These are phyloP conservation scores for Conchocele bisecta DNA, from an alignment of 2,888 invertebrate species.

Conservation along the genomic window DNA sequence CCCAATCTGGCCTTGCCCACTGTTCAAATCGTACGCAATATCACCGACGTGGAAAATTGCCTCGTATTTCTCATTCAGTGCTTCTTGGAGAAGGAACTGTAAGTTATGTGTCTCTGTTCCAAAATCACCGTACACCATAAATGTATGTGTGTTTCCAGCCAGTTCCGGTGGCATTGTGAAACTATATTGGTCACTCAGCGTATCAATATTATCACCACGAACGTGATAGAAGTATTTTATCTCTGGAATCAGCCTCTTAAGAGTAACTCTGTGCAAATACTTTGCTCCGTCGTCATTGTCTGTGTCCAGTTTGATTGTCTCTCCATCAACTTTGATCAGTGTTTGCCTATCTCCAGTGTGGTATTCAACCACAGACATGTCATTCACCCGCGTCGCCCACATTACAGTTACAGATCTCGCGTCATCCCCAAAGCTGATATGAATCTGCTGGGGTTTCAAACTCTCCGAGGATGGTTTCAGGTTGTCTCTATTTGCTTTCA, in stretches of 20 bases:
- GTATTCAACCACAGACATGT: slow-evolving; percentile 65
- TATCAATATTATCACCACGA: slow-evolving; percentile 50
- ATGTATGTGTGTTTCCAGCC: slow-evolving; percentile 67
- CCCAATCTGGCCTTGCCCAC: slow-evolving; percentile 73
- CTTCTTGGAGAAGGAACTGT: slow-evolving; percentile 70
- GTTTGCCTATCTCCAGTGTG: slow-evolving; percentile 54
- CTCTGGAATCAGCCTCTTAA: slow-evolving; percentile 61
- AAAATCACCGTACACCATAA: slow-evolving; percentile 80
- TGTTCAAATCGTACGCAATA: slow-evolving; percentile 78
- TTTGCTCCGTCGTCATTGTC: slow-evolving; percentile 65
- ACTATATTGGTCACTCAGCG: slow-evolving; percentile 71
- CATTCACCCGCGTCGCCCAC: slow-evolving; percentile 68
- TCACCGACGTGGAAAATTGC: slow-evolving; percentile 79
- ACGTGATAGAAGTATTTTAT: slow-evolving; percentile 69
- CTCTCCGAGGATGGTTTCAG: no score
- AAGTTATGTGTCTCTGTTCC: slow-evolving; percentile 68
- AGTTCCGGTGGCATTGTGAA: slow-evolving; percentile 73
- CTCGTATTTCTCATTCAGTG: slow-evolving; percentile 65
- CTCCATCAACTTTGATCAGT: slow-evolving; percentile 46
- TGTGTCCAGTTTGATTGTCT: slow-evolving; percentile 56
- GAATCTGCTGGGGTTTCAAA: slow-evolving; percentile 70
- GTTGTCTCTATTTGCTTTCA: no score
- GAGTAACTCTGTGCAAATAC: slow-evolving; percentile 68
- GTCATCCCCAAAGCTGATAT: slow-evolving; percentile 68
- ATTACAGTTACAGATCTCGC: slow-evolving; percentile 65